Evolutionary conservation across 2,797 vertebrate genomes (phyloP), one percentile per base, ranked within the genome.

Genomic region (Acanthopagrus latus): DNA sequence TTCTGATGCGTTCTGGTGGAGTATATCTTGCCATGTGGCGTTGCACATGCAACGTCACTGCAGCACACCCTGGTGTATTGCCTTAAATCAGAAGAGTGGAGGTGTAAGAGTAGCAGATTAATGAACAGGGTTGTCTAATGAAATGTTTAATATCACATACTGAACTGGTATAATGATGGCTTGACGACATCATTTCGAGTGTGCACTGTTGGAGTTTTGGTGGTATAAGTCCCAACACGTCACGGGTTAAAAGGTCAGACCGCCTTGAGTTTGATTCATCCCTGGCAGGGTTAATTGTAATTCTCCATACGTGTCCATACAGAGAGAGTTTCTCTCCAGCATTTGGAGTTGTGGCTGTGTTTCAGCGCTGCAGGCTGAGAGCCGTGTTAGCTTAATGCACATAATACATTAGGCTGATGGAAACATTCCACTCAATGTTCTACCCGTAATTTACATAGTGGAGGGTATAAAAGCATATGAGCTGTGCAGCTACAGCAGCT

Each of bases 341-440:
- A 66, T 59, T 25, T 51, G 17, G n/a, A 66, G 52, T 27, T 41
- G 27, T 11, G 59, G 17, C 48, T 66, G 57, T 50, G 55, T 83
- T 67, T 71, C 48, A 62, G 6, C 17, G 10, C 60, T 57, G 47
- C 56, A 47, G 66, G 29, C 76, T 80, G 69, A 77, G 62, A 72
- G 56, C 77, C 21, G 17, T 27, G 71, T 88, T 86, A 72, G 78
- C 81, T 59, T 90, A 86, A 89, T 89, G 85, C 84, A 74, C 73
- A 71, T 62, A 58, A 83, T 83, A 25, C 78, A 91, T 90, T 72
- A 83, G 80, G 52, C 80, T 86, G 76, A 80, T 83, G 82, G 86
- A 72, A 85, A 76, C 79, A 83, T 88, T 89, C 78, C 64, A 65
- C 71, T 88, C 78, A 71, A 76, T 89, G 82, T 88, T 79, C 76